phyloP scores from a whole-genome alignment of 2,113 vertebrate genomes.

The Danionella cerebrum region DNA sequence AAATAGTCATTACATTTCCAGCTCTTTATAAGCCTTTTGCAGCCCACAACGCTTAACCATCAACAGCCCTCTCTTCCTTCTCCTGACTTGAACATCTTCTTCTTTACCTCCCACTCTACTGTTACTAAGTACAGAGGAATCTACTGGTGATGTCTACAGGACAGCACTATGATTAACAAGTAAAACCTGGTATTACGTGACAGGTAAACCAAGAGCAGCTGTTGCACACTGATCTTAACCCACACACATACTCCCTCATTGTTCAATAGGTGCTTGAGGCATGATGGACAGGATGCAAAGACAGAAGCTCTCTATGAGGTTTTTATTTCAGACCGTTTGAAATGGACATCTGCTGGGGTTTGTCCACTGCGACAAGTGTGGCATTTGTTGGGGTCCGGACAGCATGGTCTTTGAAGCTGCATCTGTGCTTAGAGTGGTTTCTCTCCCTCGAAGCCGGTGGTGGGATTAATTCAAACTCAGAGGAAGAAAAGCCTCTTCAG shows the following conservation, averaged over 20 bases:
- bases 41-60: background rate
- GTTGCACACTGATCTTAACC: constrained; percentile 2
- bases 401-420: constrained; percentile 53
- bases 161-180: constrained; percentile 20
- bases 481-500: constrained; percentile 19
- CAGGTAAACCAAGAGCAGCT: constrained; percentile 41
- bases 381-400: constrained; percentile 37
- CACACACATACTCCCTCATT: background rate
- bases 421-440: constrained; percentile 23
- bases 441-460: constrained; percentile 17
- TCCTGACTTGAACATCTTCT: constrained; percentile 14
- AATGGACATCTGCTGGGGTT: constrained; percentile 65
- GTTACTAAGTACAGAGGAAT: background rate
- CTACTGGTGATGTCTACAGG: constrained; percentile 29
- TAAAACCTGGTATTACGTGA: constrained; percentile 23
- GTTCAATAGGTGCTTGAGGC: constrained; percentile 1
- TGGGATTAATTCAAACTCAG: constrained; percentile 28
- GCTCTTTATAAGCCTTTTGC: background rate
- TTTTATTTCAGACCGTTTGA: constrained; percentile 8
- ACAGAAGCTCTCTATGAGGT: constrained; percentile 3
- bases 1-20: too few relatives aligned
- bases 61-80: constrained; percentile 16
- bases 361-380: constrained; percentile 20
- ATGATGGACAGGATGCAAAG: background rate
- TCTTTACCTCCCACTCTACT: background rate